Conservation (phyloP, 2,888 invertebrate species). For the Coelinius sp. region DNA sequence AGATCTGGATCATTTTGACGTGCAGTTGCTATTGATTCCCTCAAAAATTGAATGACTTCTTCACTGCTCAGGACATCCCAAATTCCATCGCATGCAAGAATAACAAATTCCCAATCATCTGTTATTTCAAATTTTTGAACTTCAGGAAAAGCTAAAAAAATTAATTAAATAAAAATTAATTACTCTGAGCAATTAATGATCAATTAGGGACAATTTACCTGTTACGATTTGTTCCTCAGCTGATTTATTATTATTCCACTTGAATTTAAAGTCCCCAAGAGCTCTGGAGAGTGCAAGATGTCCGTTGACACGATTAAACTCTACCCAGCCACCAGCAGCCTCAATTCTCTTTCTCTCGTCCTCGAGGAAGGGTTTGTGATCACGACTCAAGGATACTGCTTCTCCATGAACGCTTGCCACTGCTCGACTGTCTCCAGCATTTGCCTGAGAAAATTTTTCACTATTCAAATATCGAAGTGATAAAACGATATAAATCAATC, state of each 20-base stretch:
- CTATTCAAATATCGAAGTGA: not conserved
- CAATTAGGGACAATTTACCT: slow-evolving; percentile 73
- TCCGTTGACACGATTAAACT: slow-evolving; percentile 98
- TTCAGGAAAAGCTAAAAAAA: slow-evolving; percentile 87
- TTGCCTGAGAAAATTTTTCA: slow-evolving; percentile 75
- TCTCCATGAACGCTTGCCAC: slow-evolving; percentile 89
- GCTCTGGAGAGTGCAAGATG: slow-evolving; percentile 96
- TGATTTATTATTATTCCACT: slow-evolving; percentile 86
- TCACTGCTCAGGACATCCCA: slow-evolving; percentile 98
- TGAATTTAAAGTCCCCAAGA: slow-evolving; percentile 97
- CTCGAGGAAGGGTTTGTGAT: slow-evolving; percentile 96
- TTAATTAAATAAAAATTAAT: not conserved
- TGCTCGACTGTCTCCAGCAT: slow-evolving; percentile 97
- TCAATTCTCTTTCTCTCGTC: slow-evolving; percentile 89
- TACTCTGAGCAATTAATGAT: not conserved
- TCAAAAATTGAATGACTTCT: slow-evolving; percentile 93
- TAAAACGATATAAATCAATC: slow-evolving; percentile 2
- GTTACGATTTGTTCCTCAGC: slow-evolving; percentile 98
- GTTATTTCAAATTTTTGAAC: slow-evolving; percentile 85
- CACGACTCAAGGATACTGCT: slow-evolving; percentile 81
- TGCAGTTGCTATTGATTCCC: slow-evolving; percentile 77
- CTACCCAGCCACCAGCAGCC: slow-evolving; percentile 97
- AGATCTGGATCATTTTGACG: slow-evolving; percentile 44
- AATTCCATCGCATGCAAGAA: slow-evolving; percentile 98
- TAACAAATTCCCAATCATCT: slow-evolving; percentile 95